Base-by-base conservation (phyloP, 2,888 invertebrate genomes). In the Morpho helenor region DNA sequence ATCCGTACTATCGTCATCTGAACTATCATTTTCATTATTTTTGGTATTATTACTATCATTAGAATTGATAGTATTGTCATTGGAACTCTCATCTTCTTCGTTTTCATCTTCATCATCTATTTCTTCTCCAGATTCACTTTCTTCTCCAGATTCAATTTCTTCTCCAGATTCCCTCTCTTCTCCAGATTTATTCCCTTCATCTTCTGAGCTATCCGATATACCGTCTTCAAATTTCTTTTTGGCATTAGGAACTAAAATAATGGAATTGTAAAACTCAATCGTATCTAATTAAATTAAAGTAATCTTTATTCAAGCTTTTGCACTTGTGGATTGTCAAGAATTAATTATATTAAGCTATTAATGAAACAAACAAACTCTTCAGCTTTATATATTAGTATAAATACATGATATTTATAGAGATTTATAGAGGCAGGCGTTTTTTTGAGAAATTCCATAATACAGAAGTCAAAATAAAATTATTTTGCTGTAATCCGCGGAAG, bases 141-240 rank as follows among this genome's bases (percentile, higher is more conserved):
- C 75, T 7, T 45, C 46, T 76, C 16, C 16, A 16, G 16, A 16
- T 16, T 16, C 16, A 16, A 16, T 16, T 61, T 72, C 71, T 7
- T 69, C 73, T 48, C 76, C 78, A 39, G 80, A 81, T 39, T 81
- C 82, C 56, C 65, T 69, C 49, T 68, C 68, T 43, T 73, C 69
- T 57, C 71, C 72, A 8, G 78, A 73, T 8, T 78, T 72, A 56
- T 84, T 74, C 8, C 68, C 75, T 46, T 82, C 84, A 51, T 75
- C 78, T 47, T 86, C 78, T 65, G 84, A 87, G 45, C 82, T 82
- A 58, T 87, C 88, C 2, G 88, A 87, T 64, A 88, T 69, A 0
- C 87, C 87, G 59, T 86, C 87, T 22, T 88, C 74, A 45, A 80
- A 87, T 63, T 84, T 82, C 6, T 79, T 79, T 66, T 83, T 84